Percentiles rank a stretch among this genome's conserved stretches.
Conservation (phyloP, 2,113 vertebrate genomes). For the Phocoena sinus region DNA sequence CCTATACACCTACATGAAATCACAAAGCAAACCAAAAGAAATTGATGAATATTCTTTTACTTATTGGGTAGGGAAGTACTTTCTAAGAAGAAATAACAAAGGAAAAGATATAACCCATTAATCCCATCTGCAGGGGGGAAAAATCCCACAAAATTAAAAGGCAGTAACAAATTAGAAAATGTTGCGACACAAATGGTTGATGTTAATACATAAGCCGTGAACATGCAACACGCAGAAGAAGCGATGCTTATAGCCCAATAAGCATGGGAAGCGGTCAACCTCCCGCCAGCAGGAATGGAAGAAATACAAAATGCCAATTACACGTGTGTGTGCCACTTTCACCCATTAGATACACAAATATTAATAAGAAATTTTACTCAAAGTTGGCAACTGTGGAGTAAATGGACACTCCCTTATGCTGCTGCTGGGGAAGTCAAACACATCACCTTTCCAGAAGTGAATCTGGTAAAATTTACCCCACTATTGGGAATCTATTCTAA, state of each 20-base stretch:
- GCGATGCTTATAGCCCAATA: too few species aligned
- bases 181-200: neutral
- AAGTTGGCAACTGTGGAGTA: rapidly evolving
- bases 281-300: neutral
- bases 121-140: neutral
- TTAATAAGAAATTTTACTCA: neutral
- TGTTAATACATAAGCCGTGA: neutral
- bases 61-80: neutral
- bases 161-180: neutral
- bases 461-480: neutral
- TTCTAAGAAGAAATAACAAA: neutral
- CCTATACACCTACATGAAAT: neutral
- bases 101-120: neutral
- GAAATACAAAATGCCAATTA: neutral
- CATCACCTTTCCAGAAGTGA: neutral
- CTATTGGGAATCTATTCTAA: neutral
- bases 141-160: neutral
- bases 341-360: neutral
- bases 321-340: too few species aligned
- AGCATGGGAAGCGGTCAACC: too few species aligned
- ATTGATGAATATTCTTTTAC: neutral
- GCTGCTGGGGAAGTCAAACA: neutral
- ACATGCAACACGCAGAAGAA: neutral
- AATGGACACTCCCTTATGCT: neutral
- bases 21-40: neutral